Evolutionary conservation across 2,888 invertebrate genomes (phyloP), one percentile per base, ranked within the genome.

Genomic region (Globia sparganii): DNA sequence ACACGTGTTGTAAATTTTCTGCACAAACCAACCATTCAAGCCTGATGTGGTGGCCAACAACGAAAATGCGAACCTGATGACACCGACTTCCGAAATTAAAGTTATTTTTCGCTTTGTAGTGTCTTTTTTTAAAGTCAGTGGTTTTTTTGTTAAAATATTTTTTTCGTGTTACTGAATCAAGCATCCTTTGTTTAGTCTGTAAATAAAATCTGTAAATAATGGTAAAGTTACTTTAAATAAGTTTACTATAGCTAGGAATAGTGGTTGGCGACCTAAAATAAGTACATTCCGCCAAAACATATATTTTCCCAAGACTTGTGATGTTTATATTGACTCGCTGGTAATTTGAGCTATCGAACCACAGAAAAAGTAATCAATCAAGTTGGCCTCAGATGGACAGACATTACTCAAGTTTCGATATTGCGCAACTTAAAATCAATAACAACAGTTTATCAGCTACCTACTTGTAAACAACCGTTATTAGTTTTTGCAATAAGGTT

Each of bases 281-380:
- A 31, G 43, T 56, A 56, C 11, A 25, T 28, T 77, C 5, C 40
- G 8, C 4, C 25, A 40, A 40, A 65, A 28, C 25, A n/a, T 58
- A 31, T 56, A 64, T 58, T 58, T 72, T 37, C 21, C 43, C 34
- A 3, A 53, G 0, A 53, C 40, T 21, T 67, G 74, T 46, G 11
- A 28, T 58, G 31, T 67, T 67, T 49, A 25, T 58, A 64, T 75
- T 79, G 78, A 53, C 67, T 18, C 37, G 15, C 46, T 49, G 34
- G 66, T 68, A 62, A 75, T 79, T 25, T n/a, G 67, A 80, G 28
- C 80, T 67, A 74, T 31, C 18, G 9, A 49, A 74, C 65, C 80
- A 46, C n/a, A 56, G 49, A 28, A 74, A 74, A 75, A 75, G 56
- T 75, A 80, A 79, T 79, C 78, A 80, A 75, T 79, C 75, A 67